A percentile compares a stretch with the other conserved stretches of the same genome.
These are phyloP conservation scores for Temnothorax rugatulus DNA, from an alignment of 2,888 invertebrate genomes.

Conservation along the genomic window DNA sequence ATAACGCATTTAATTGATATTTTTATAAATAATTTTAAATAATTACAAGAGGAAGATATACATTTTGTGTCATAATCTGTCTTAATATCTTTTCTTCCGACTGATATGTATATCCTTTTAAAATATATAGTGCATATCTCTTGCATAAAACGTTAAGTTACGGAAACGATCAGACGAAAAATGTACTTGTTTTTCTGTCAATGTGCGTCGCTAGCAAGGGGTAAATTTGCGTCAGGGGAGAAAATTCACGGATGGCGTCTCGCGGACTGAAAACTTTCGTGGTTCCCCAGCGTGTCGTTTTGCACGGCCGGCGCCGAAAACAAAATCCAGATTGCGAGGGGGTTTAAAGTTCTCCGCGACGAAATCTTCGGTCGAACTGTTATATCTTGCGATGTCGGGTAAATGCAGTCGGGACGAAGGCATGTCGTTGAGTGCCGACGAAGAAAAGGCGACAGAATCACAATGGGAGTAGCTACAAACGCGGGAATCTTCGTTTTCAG, in stretches of 20 bases:
- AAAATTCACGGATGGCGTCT: slow-evolving; percentile 73
- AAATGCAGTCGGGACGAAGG: slow-evolving; percentile 74
- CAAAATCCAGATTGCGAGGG: slow-evolving; percentile 72
- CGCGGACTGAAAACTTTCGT: slow-evolving; percentile 72
- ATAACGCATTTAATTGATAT: too few relatives aligned
- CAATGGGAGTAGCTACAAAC: slow-evolving; percentile 28
- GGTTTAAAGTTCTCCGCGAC: slow-evolving; percentile 67
- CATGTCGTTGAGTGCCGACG: slow-evolving; percentile 60
- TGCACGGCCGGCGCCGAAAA: slow-evolving; percentile 66
- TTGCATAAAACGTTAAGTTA: slow-evolving; percentile 13
- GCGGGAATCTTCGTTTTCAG: slow-evolving; percentile 39
- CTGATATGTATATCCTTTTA: background rate
- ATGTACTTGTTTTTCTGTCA: slow-evolving; percentile 71
- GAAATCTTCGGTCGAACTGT: slow-evolving; percentile 67
- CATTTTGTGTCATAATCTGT: background rate
- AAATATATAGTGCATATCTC: background rate
- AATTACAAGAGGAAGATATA: background rate
- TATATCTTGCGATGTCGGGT: slow-evolving; percentile 72
- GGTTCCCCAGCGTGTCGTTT: slow-evolving; percentile 60
- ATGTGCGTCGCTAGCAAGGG: slow-evolving; percentile 33
- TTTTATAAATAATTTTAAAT: background rate
- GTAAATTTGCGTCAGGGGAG: slow-evolving; percentile 56
- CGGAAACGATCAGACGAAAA: slow-evolving; percentile 53
- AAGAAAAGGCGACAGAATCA: slow-evolving; percentile 21
- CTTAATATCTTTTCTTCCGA: background rate